Evolutionary conservation across 2,888 invertebrate genomes (phyloP).

Genomic region (Pyrgus malvae): DNA sequence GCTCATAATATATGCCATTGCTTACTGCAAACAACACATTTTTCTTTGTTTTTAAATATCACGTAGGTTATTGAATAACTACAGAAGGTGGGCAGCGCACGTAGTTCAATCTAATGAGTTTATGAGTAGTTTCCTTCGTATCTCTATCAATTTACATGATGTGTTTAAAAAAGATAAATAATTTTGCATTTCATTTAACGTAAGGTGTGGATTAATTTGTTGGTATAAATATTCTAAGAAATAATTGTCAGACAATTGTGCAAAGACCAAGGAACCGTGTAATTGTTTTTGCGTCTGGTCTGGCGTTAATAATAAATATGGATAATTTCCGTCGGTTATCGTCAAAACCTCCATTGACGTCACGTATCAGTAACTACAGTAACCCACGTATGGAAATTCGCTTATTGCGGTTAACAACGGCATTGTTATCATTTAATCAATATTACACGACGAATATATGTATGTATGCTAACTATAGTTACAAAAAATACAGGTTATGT

Average conservation of each 20-base stretch:
- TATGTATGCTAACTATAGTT: background rate
- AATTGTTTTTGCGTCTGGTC: slow-evolving; percentile 10
- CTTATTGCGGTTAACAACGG: slow-evolving; percentile 15
- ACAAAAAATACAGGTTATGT: background rate
- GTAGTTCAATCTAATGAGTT: background rate
- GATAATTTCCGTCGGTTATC: slow-evolving; percentile 12
- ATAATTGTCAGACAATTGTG: slow-evolving; percentile 9
- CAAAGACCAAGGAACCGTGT: slow-evolving; percentile 15
- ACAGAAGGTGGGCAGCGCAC: slow-evolving; percentile 5
- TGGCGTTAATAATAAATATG: slow-evolving; percentile 20
- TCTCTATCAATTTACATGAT: slow-evolving; percentile 11
- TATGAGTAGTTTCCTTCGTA: background rate
- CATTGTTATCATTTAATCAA: slow-evolving; percentile 15
- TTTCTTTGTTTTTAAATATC: slow-evolving; percentile 10
- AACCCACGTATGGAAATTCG: slow-evolving; percentile 21
- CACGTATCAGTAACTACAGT: slow-evolving; percentile 11
- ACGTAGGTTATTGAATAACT: slow-evolving; percentile 7
- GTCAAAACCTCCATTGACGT: slow-evolving; percentile 18
- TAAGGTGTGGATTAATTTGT: background rate
- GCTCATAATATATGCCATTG: background rate
- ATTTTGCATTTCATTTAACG: slow-evolving; percentile 1
- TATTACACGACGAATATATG: background rate
- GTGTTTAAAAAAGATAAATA: background rate
- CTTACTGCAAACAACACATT: background rate
- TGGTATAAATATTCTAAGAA: background rate